Base-by-base conservation (phyloP, 2,797 vertebrate genomes). In the Ceryle rudis region DNA sequence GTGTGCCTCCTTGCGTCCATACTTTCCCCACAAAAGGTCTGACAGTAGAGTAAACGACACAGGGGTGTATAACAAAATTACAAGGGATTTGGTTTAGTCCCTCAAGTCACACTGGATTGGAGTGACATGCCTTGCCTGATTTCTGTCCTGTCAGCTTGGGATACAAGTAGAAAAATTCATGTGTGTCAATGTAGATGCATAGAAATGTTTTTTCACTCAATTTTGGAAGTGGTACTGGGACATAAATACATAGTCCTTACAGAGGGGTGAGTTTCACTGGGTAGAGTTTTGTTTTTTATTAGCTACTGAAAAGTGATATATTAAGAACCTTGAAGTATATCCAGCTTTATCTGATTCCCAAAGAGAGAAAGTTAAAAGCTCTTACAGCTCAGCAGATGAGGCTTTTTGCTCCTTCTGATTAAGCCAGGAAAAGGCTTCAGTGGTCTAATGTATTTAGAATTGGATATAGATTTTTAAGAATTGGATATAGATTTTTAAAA, bases 391-490 rank as follows among this genome's bases (percentile, higher is more conserved):
- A 73, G 66, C 62, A 88, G 44, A 77, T 78, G 55, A 82, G 44
- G 31, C 20, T 92, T 79, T 57, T 70, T 67, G 44, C 61, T 80
- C 61, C 44, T 55, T 55, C 71, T 80, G 66, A 74, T 67, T 81
- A 77, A 95, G n/a, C 29, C 62, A 90, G 61, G 46, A 54, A 75
- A 80, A 82, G 54, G 49, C 49, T 95, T 14, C 25, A 9, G n/a
- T 26, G 29, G 20, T 79, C 79, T 95, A 93, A 96, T 74, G 21
- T 78, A 12, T 83, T 84, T 92, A 51, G 71, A 94, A 95, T 55
- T 88, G 82, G 89, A 94, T 93, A 96, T 95, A 78, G 95, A 97
- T 97, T 97, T 96, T 95, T 41, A 54, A 78, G 84, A 94, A 85
- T 75, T 84, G 51, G 72, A 90, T 93, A 96, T 94, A 65, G 95